These are phyloP conservation scores for Drosophila bocki DNA, from an alignment of 1,140 invertebrate species.

Conservation along the genomic window DNA sequence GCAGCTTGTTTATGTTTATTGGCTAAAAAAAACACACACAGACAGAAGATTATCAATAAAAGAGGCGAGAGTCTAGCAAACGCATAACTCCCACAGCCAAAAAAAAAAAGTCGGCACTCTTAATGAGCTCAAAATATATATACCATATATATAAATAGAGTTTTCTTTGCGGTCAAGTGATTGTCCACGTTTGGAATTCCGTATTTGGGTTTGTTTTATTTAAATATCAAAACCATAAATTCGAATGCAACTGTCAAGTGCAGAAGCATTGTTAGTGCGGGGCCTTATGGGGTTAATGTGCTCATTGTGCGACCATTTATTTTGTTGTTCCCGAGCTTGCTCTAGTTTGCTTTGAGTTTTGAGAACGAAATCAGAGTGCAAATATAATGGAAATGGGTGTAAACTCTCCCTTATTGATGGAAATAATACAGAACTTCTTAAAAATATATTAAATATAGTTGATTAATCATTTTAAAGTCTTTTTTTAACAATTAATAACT, in stretches of 20 bases:
- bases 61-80: constrained; percentile 20
- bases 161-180: constrained; percentile 39
- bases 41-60: constrained; percentile 32
- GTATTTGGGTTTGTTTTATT: constrained; percentile 76
- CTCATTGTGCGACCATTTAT: constrained; percentile 68
- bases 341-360: constrained; percentile 40
- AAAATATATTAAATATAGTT: too few species aligned
- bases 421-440: neutral
- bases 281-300: constrained; percentile 71
- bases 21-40: neutral
- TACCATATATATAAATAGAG: constrained; percentile 6
- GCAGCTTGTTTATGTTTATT: constrained; percentile 59
- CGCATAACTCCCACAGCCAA: constrained; percentile 58
- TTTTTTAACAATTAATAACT: too few species aligned
- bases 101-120: constrained; percentile 55
- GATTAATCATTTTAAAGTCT: too few species aligned
- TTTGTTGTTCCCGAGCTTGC: constrained; percentile 17
- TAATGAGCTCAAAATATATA: constrained; percentile 56
- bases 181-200: constrained; percentile 50
- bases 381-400: constrained; percentile 18
- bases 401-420: constrained; percentile 2
- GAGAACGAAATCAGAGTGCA: constrained; percentile 41
- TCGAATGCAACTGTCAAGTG: constrained; percentile 71
- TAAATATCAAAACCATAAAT: constrained; percentile 70
- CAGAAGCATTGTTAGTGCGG: constrained; percentile 49